These are phyloP conservation scores for Mallotus villosus DNA, from an alignment of 2,797 vertebrate species.

Conservation along the genomic window DNA sequence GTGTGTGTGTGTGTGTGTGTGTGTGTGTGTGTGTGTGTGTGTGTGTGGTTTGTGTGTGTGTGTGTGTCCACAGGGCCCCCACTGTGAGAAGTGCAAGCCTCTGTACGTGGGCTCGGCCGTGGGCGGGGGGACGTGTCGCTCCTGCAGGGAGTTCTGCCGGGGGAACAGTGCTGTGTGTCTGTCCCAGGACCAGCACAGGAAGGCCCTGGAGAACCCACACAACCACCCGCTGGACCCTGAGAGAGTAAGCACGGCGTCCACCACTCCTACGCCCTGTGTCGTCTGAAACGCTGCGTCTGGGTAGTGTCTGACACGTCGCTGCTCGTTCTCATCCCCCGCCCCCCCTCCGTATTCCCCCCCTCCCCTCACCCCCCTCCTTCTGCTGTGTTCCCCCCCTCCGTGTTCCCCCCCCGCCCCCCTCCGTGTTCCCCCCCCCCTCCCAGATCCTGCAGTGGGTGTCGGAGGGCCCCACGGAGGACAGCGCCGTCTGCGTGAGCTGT, in stretches of 20 bases:
- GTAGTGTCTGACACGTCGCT: no score
- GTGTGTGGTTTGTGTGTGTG: no score
- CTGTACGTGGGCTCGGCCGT: slow-evolving; percentile 88
- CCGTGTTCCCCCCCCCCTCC: no score
- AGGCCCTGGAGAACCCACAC: slow-evolving; percentile 73
- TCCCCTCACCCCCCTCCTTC: not conserved
- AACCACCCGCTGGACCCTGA: slow-evolving; percentile 78
- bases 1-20: no score
- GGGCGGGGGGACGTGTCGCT: slow-evolving; percentile 84
- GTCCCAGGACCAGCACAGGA: slow-evolving; percentile 81
- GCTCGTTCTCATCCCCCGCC: no score
- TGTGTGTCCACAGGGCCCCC: slow-evolving; percentile 78
- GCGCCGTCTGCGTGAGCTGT: slow-evolving; percentile 86
- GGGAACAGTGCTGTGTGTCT: slow-evolving; percentile 88
- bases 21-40: no score
- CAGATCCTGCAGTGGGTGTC: slow-evolving; percentile 83
- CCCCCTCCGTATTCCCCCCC: not conserved
- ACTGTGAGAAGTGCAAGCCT: slow-evolving; percentile 91
- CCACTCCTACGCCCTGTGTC: no score
- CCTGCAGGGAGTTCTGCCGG: slow-evolving; percentile 86
- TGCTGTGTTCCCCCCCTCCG: not conserved
- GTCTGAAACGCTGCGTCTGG: no score
- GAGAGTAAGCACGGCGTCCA: slow-evolving; percentile 52
- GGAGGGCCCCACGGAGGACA: slow-evolving; percentile 86
- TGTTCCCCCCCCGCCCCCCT: no score